Evolutionary conservation across 2,113 vertebrate genomes (phyloP), one percentile per base, ranked within the genome.

Genomic region (Megaptera novaeangliae): DNA sequence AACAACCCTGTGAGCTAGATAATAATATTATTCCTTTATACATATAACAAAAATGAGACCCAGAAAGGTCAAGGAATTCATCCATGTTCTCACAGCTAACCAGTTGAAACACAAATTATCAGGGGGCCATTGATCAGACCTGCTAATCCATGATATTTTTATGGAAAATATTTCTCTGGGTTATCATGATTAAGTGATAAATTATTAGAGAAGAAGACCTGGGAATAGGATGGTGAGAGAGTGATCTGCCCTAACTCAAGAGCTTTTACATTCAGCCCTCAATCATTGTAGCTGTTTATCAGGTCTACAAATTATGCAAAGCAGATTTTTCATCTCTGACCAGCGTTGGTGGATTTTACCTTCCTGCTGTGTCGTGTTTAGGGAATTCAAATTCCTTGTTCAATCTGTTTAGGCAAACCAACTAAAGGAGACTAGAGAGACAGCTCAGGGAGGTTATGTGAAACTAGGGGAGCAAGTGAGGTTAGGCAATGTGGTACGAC

Each of bases 381-480:
- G 59, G 44, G 57, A 95, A 80, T 46, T n/a, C 66, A 92, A 66
- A 55, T 71, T 46, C 61, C 36, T 31, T 12, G 31, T 92, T 89
- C 41, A 59, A 49, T 83, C 81, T 92, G 55, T 75, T 57, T 27
- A 94, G 27, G 86, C 63, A 89, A 97, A 80, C 23, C 68, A 82
- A 90, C 21, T 72, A 92, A 20, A 86, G 44, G 72, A 86, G 72
- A 84, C 15, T 75, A 78, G 57, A 94, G 27, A 86, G 69, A 85
- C 3, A 57, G 72, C 27, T 77, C 61, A 75, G 64, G 46, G 27
- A 69, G 34, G 39, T 88, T 64, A 71, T 41, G 18, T 0, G 34
- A 69, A 91, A 44, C 44, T 34, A 41, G 8, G 11, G 29, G 6
- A 17, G 1, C 18, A 18, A 31, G 25, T 36, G 63, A 83, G 6